Base-by-base conservation (phyloP, 2,888 invertebrate species). In the Axea sp. region DNA sequence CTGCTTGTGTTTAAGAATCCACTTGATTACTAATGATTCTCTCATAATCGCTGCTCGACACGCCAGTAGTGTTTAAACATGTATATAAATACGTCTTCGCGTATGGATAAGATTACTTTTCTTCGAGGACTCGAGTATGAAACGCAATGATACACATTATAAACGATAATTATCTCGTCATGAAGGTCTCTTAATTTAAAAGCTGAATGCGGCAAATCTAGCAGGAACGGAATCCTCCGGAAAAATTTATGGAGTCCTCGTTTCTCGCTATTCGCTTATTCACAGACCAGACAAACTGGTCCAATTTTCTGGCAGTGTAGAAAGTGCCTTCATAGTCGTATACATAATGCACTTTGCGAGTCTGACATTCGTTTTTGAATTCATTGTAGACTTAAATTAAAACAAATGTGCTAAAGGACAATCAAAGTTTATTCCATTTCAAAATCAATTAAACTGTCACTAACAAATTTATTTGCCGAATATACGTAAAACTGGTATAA, bases 191-290 rank as follows among this genome's bases (percentile, higher is more conserved):
- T 71, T 71, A 65, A 71, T 75, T 71, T 67, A 71, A 71, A 75
- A 67, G 75, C 75, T 41, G 71, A 62, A 71, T 41, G 65, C 55
- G 69, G 74, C 68, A 69, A 74, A 69, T 74, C 74, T 69, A 74
- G 74, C 65, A 60, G 60, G 74, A 69, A 49, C 67, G 67, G 75
- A 71, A 75, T 75, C 67, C 65, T 69, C 60, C 37, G 65, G 71
- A 75, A 75, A 75, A 75, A 75, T 75, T 75, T 75, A 75, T 75
- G 71, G 71, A 75, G 71, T 71, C 71, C 75, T 57, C 75, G 60
- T 71, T 71, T 65, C 75, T 71, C 71, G 71, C 53, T 59, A 35
- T 65, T 60, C 75, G 75, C 71, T 75, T 71, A 67, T 75, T 75
- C 75, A 67, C 71, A n/a, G 60, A 26, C 71, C 71, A 67, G 75